Base-by-base conservation (phyloP, 2,797 vertebrate species). In the Hipposideros larvatus region DNA sequence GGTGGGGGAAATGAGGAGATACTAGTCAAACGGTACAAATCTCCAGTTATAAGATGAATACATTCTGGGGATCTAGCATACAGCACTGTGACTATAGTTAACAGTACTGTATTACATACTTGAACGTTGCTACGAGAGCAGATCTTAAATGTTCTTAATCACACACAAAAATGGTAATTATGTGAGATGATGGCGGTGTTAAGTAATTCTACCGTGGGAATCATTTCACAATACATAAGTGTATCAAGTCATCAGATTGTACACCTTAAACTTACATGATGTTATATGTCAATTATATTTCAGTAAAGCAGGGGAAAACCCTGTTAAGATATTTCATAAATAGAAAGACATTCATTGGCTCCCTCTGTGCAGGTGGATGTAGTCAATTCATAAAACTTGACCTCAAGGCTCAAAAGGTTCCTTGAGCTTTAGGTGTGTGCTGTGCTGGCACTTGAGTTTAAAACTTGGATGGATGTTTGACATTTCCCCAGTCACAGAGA, bases 321-420 rank as follows among this genome's bases (percentile, higher is more conserved):
- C 11, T 41, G 19, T 28, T 66, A 24, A 37, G 48, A 88, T 61
- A 61, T 53, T 73, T 75, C n/a, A 57, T 71, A 18, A 37, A 37
- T 13, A 46, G 68, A 78, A 34, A 92, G 82, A 61, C 18, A 87
- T 34, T 55, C 51, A 73, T n/a, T 86, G 53, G 19, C 9, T 73
- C 34, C 7, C 65, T 65, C 51, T 70, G 4, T 78, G 43, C 21
- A 28, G 51, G 14, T 75, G 9, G 26, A 46, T 13, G 16, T 63
- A 74, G 41, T 55, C 43, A 87, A 57, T 46, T 90, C 74, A 82
- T 9, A 59, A 90, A 87, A 89, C 26, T n/a, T 34, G 80, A 90
- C 11, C 41, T 78, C 26, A 22, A 51, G 70, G 55, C 66, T 71
- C 57, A 63, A 63, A 75, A 83, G 34, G 4, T 46, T 92, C 75